Evolutionary conservation across 1,140 invertebrate species (phyloP), one percentile per base, ranked within the genome.

Genomic region (Harlomillsia oculata): DNA sequence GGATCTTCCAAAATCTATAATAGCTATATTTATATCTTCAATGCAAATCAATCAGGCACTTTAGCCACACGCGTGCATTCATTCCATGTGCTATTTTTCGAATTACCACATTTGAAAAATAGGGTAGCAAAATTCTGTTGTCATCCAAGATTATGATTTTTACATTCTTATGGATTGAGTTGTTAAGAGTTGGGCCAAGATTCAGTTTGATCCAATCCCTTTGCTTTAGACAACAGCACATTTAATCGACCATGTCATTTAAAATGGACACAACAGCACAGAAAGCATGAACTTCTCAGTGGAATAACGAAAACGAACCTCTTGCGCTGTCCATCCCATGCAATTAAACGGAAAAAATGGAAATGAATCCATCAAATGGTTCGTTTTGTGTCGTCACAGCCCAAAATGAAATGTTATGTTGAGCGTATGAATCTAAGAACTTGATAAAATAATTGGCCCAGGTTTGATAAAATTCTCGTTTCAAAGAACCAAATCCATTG

Each of bases 361-460:
- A 30, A n/a, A 76, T 65, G 6, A 60, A 43, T 1, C 77, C 79
- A 46, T 77, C 74, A 0, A 72, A 53, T 2, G 51, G 54, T 30
- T 62, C 54, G 53, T 69, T 69, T 64, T 80, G 77, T 2, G 75
- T 69, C 0, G 81, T 82, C 3, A 84, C 20, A 14, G 74, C 80
- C 80, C 80, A 83, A 46, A 83, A 71, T 3, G 67, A 59, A 30
- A 82, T 63, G 26, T 73, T 75, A 18, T 76, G 56, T 3, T 70
- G 69, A 51, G 71, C 67, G 66, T 83, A 83, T 23, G 69, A 74
- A 53, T 80, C 68, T 5, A 83, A 67, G 72, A 83, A 83, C 67
- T 78, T 84, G 1, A 86, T 65, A 66, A 88, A 79, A 67, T 94
- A 94, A 65, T 89, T 74, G 0, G 86, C 86, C 74, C 80, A 94